Evolutionary conservation across 2,888 invertebrate genomes (phyloP).

Genomic region (Neelides folsomi): DNA sequence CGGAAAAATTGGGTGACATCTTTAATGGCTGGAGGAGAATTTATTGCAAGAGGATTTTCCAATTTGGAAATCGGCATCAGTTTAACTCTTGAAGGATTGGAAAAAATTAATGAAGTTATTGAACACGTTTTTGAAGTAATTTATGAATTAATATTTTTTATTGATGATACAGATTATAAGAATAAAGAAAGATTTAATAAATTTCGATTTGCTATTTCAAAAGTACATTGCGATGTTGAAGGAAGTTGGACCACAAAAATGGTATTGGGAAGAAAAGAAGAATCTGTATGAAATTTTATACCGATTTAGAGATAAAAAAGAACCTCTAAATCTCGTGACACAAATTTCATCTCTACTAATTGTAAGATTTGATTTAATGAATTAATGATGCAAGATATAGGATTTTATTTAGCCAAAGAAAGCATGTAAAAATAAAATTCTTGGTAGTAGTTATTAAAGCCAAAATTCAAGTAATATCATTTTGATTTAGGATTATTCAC

Average conservation of each 20-base stretch:
- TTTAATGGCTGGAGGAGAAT: slow-evolving; percentile 64
- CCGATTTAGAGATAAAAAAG: slow-evolving; percentile 71
- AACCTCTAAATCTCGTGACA: slow-evolving; percentile 57
- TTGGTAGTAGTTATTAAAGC: no score
- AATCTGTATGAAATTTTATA: slow-evolving; percentile 69
- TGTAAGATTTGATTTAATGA: no score
- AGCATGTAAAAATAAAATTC: no score
- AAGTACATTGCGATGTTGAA: slow-evolving; percentile 76
- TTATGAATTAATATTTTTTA: no score
- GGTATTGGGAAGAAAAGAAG: slow-evolving; percentile 84
- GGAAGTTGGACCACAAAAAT: slow-evolving; percentile 59
- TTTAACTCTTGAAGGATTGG: slow-evolving; percentile 77
- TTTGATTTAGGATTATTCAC: slow-evolving; percentile 45
- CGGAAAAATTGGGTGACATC: slow-evolving; percentile 81
- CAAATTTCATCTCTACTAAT: no score
- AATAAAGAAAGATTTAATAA: no score
- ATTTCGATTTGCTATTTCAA: no score
- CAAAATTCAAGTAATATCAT: no score
- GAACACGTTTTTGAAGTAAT: slow-evolving; percentile 63
- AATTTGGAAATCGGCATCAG: slow-evolving; percentile 76
- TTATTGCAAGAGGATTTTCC: slow-evolving; percentile 72
- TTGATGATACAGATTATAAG: no score
- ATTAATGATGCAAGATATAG: no score
- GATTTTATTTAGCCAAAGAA: no score
- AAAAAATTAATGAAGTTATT: slow-evolving; percentile 76